Evolutionary conservation across 2,797 vertebrate species (phyloP), one percentile per base, ranked within the genome.

Genomic region (Peromyscus eremicus): DNA sequence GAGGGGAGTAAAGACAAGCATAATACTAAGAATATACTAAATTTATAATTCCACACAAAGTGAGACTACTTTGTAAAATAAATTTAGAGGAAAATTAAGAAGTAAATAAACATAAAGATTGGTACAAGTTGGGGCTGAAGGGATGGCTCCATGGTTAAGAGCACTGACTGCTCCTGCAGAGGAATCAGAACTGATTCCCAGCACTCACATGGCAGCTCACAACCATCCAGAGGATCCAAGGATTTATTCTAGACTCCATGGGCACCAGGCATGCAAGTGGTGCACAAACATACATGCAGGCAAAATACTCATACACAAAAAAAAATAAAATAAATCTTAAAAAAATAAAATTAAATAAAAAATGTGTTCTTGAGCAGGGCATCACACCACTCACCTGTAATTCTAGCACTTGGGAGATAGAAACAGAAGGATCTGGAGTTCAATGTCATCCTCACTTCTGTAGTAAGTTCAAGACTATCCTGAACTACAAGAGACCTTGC

Each of bases 321-420:
- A 88, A n/a, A 87, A 70, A 97, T 87, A 92, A 55, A 55, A 52
- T 52, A 52, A 27, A 85, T 19, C 19, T 19, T 88, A 91, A 95
- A 92, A 95, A 60, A 57, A n/a, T n/a, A 82, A 73, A 25, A 40
- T 40, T 68, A 68, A 34, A 82, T 46, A 46, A 77, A 77, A 25
- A 57, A 81, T 55, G 52, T 55, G 34, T 57, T 81, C 49, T 57
- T 81, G 52, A 57, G 52, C 52, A 80, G 9, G 79, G 49, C 52
- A 57, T n/a, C 49, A 52, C 52, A 55, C 21, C 52, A n/a, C 21
- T 57, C 34, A 57, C 79, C 34, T 81, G 21, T 57, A 57, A 57
- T 37, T 57, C 52, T 57, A 81, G 34, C 19, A 55, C 32, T 57
- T 55, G 52, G 77, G 49, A n/a, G 23, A 73, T 10, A 25, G 71